Evolutionary conservation across 2,113 vertebrate genomes (phyloP).

Genomic region (Salvator merianae): DNA sequence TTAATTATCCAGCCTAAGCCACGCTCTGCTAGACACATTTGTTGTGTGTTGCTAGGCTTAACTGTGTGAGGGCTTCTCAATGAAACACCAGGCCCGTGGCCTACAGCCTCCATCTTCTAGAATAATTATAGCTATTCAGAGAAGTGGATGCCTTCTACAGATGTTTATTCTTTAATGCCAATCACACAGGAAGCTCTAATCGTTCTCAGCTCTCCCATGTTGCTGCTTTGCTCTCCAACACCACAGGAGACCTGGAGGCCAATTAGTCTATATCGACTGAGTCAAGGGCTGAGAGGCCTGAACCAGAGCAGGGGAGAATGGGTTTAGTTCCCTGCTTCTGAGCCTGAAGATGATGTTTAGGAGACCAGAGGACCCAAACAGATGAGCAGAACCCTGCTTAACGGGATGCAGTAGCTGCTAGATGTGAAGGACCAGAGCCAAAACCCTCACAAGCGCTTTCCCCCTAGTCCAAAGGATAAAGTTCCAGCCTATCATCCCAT

Average conservation of each 20-base stretch:
- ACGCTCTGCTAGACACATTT: not conserved
- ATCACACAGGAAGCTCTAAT: conserved; percentile 9
- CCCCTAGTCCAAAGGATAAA: too few species aligned
- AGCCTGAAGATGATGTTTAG: too few species aligned
- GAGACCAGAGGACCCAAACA: too few species aligned
- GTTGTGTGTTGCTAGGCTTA: not conserved
- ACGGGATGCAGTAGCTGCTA: too few species aligned
- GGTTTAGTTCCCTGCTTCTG: too few species aligned
- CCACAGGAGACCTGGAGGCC: not conserved
- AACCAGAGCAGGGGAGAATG: too few species aligned
- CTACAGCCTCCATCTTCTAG: conserved; percentile 4
- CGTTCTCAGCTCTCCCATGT: conserved; percentile 34
- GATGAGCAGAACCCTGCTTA: too few species aligned
- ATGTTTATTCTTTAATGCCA: conserved; percentile 39
- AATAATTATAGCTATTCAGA: conserved; percentile 35
- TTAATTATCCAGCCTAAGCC: rapidly evolving
- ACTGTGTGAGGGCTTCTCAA: not conserved
- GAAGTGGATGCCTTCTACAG: not conserved
- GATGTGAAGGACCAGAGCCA: too few species aligned
- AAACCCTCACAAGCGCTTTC: too few species aligned
- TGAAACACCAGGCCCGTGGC: not conserved
- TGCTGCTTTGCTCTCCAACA: not conserved
- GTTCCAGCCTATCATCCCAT: too few species aligned
- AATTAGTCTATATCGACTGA: not conserved
- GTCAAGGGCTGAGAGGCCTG: too few species aligned